Evolutionary conservation across 2,888 invertebrate species (phyloP), one percentile per base, ranked within the genome.

Genomic region (Ennomos quercinarius): DNA sequence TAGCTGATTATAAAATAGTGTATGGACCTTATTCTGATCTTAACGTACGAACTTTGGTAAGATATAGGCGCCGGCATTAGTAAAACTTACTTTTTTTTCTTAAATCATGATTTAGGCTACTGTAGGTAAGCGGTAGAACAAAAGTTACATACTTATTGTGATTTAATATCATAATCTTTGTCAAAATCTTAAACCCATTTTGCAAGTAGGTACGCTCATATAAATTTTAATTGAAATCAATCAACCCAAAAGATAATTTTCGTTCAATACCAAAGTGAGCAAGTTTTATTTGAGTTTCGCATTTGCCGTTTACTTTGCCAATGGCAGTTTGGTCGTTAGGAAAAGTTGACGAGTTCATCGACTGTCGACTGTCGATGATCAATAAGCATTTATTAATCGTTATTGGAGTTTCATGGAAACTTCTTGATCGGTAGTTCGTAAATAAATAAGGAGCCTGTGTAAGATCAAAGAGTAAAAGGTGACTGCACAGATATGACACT

Each of bases 231-330:
- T 53, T 39, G 37, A 54, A 59, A 54, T 51, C 57, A 57, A 56
- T 45, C 11, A 38, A 11, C 10, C 39, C 34, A 53, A 40, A 44
- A 56, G 40, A 56, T 53, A 52, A 51, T 54, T 61, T 61, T 64
- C 49, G 62, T 52, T 46, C 40, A n/a, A 48, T 52, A 63, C 42
- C 52, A 40, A 66, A 63, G 54, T 57, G 67, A 61, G 54, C 65
- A 66, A 71, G 66, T 71, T 70, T 69, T 66, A 66, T 70, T 68
- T 65, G 64, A 67, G 65, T 67, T 68, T 67, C 58, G 56, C 47
- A 63, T 67, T 67, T 63, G 46, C 50, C 48, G 59, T 40, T 62
- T 60, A 56, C 51, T 66, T 63, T 57, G 47, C 35, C 51, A 59
- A 50, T 43, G 51, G 48, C 54, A 59, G 41, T 54, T 59, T n/a